Evolutionary conservation across 2,113 vertebrate species (phyloP).

Genomic region (Hystrix brachyura): DNA sequence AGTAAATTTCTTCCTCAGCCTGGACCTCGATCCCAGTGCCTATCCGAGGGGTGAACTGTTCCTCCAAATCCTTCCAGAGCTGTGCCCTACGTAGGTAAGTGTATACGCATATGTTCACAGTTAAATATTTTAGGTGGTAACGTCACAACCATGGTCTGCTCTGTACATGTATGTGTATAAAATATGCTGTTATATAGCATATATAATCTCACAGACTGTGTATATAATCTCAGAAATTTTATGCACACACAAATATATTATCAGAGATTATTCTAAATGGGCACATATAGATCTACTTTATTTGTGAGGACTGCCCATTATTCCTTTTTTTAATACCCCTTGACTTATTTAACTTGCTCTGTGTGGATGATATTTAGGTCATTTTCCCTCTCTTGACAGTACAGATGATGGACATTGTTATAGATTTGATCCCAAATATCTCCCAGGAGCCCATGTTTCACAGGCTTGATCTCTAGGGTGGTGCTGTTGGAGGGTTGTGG

Average conservation of each 20-base stretch:
- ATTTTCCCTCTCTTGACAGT: slow-evolving; percentile 8
- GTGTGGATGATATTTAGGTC: background rate
- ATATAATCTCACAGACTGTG: background rate
- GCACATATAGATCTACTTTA: background rate
- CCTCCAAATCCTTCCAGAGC: background rate
- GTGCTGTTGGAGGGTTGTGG: background rate
- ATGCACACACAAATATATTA: background rate
- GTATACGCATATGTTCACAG: background rate
- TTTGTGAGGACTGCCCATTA: background rate
- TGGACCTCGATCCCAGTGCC: background rate
- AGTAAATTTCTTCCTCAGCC: background rate
- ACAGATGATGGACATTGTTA: background rate
- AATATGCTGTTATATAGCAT: background rate
- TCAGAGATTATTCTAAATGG: background rate
- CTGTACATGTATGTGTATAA: too few relatives aligned
- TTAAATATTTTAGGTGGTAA: background rate
- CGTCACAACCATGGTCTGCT: background rate
- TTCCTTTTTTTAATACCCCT: background rate
- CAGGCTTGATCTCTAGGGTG: background rate
- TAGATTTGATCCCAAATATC: background rate
- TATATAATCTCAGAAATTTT: background rate
- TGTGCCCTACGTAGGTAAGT: background rate
- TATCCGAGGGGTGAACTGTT: background rate
- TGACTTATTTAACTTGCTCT: background rate
- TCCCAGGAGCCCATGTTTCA: background rate